Base-by-base conservation (phyloP, 2,888 invertebrate genomes). In the Drosophila algonquin region DNA sequence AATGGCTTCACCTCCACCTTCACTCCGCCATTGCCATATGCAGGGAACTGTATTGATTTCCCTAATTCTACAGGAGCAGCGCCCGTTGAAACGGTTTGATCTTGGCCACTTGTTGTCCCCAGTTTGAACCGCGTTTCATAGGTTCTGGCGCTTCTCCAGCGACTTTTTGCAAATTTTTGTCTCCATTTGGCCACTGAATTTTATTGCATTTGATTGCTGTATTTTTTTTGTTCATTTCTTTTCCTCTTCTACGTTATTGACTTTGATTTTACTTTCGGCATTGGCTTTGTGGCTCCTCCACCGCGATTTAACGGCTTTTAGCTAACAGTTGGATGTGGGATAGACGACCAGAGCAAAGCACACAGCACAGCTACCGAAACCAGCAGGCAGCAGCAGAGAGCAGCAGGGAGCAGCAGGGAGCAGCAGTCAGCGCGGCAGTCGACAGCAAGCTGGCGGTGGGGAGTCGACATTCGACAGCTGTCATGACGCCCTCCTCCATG, bases 261-360 rank as follows among this genome's bases (percentile, higher is more conserved):
- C 72, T 79, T 87, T 87, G 85, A 84, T 81, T 82, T 82, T 75
- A 85, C 79, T 87, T 83, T 75, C 57, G 74, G 63, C 57, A 67
- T 74, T 75, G 87, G 75, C 63, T 81, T 75, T 72, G 70, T 71
- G 72, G 76, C 67, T 68, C 64, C 50, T 70, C 70, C 64, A 48
- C 51, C 68, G 63, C 58, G 68, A 65, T 76, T 79, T 54, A 75
- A 63, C 73, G 80, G 85, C 71, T 73, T 84, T 84, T 60, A 58
- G 71, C 71, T 56, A 70, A 53, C 73, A 70, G 64, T 63, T 50
- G 69, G 46, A 72, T 63, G 57, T 44, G 32, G 63, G 57, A 73
- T 70, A 63, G 61, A 74, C 56, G 61, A 75, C 72, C 50, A 67
- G 61, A 59, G 58, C 70, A 81, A 52, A 63, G 81, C 58, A 48